A percentile compares a stretch with the other conserved stretches of the same genome.
Conservation (phyloP, 2,113 vertebrate genomes). For the human region GRCh38 chr18:23386501-23387000, state of each 20-base stretch:
- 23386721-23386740: neutral
- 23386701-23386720: neutral
- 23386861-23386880: neutral
- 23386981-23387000: too few relatives aligned
- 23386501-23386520: neutral
- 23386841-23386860: neutral
- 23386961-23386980: too few relatives aligned
- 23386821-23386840: neutral
- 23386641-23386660: neutral
- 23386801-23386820: neutral
- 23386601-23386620: neutral
- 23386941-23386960: too few relatives aligned
- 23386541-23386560: neutral
- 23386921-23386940: too few relatives aligned
- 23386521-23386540: neutral
- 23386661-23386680: neutral
- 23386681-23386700: neutral
- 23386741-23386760: neutral
- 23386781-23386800: neutral
- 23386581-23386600: neutral
- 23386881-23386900: neutral
- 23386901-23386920: neutral
- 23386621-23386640: neutral
- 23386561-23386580: neutral
- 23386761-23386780: neutral